Evolutionary conservation across 2,797 vertebrate species (phyloP), one percentile per base, ranked within the genome.

Genomic region (Coccyzus lansbergi): DNA sequence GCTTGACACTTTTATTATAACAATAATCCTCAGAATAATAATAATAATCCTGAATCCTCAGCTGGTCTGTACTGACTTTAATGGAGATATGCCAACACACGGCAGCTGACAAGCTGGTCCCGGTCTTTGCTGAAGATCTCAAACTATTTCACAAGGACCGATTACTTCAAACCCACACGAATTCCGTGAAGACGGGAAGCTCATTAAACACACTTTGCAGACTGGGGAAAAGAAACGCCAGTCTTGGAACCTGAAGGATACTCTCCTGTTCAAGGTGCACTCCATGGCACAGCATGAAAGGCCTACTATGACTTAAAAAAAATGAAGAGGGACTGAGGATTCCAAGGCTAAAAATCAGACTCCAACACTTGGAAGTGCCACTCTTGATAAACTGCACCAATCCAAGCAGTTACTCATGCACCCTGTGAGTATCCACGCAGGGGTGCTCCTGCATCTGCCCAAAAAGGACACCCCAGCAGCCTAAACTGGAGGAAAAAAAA

Each of bases 1-100:
- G 64, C 96, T 95, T 83, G 88, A 94, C 17, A 22, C 75, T 87
- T 68, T 93, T 95, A 95, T 88, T 93, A 70, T n/a, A 92, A 79
- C 64, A 93, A 94, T 93, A 96, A 96, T 38, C 38, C 38, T 38
- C 38, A 38, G 9, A 38, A 38, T 38, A 38, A 38, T 38, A 38
- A 38, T 38, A 38, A 38, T 38, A 38, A 38, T 38, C 93, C 93
- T 91, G 92, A 94, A 93, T 88, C 79, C 84, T 95, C 97, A 94
- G 94, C 93, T 97, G 93, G 83, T 93, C 79, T 81, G 67, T 51
- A 79, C 69, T 67, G 89, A 82, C 83, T 91, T 93, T 58, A 88
- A 62, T 21, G 63, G 76, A 90, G 82, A 59, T 67, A 71, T 5
- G 75, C 77, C 94, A 92, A 5, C 0, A 4, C 36, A n/a, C 2